Base-by-base conservation (phyloP, 2,113 vertebrate genomes). In the Panthera leo region DNA sequence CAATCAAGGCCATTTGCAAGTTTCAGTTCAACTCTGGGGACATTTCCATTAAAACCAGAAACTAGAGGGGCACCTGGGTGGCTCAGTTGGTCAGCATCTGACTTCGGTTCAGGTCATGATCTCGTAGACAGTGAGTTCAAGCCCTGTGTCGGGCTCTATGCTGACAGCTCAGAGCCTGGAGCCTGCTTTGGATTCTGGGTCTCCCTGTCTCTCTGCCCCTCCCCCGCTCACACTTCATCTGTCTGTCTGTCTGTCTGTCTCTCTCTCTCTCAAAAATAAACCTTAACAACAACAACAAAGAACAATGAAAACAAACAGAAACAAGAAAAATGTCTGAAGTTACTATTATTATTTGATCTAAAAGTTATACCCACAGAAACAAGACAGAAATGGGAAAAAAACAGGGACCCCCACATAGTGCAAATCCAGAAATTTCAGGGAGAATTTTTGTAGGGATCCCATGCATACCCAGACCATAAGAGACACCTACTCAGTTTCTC, bases 21-120 rank as follows among this genome's bases (percentile, higher is more conserved):
- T 87, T 63, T 93, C 87, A 93, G 80, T 19, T 91, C 45, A 91
- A 61, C 70, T 79, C 79, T 34, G n/a, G 23, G 63, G 65, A 61
- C 7, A 36, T 75, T 85, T 73, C 45, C 70, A 85, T 80, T 92
- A 91, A 92, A 85, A 55, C 76, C 55, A 89, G 48, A 95, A 90
- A 89, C 7, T 80, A 88, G 29, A 61, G 21, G 58, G 58, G 21
- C 58, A 19, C 19, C 58, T 61, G 58, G 58, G 58, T 61, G 58
- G 58, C 21, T 61, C 7, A 58, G 58, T 61, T 21, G 8, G 19
- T 61, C 8, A 61, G 58, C 58, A 23, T 23, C 8, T 18, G 7
- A 61, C 58, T 61, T 61, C 7, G 3, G 21, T 9, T 61, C 55
- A 58, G 55, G 55, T 58, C 55, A 58, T 23, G 55, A 58, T 58